Evolutionary conservation across 2,797 vertebrate species (phyloP).

Genomic region (Melopsittacus undulatus): DNA sequence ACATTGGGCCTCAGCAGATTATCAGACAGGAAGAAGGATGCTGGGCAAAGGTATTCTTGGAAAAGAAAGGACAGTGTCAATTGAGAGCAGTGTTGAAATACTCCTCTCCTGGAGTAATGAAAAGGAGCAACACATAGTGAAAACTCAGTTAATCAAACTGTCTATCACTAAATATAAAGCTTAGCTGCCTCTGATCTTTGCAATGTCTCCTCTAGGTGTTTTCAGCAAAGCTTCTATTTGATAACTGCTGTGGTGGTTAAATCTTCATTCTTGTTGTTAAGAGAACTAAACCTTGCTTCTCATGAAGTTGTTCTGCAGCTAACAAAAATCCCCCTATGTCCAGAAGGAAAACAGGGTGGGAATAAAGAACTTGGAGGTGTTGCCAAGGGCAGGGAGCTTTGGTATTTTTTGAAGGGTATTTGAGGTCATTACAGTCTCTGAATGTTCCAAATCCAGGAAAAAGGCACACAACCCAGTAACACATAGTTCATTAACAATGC

Average conservation of each 20-base stretch:
- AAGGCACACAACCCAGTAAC: neutral
- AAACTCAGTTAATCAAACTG: constrained; percentile 29
- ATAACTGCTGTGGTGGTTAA: neutral
- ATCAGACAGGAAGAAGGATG: neutral
- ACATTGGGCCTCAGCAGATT: neutral
- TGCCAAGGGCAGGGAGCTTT: neutral
- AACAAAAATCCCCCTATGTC: neutral
- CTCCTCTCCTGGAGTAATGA: neutral
- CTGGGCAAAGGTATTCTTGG: neutral
- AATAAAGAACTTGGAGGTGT: neutral
- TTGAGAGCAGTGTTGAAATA: neutral
- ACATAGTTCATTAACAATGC: neutral
- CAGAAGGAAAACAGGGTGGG: neutral
- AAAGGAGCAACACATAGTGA: neutral
- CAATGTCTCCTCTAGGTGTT: neutral
- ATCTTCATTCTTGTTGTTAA: neutral
- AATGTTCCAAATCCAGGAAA: neutral
- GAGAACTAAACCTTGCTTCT: neutral
- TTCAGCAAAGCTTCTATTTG: neutral
- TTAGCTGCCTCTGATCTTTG: constrained; percentile 5
- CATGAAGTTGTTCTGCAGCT: neutral
- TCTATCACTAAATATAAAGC: neutral
- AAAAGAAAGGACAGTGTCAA: neutral
- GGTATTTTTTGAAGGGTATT: neutral
- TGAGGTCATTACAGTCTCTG: neutral